These are phyloP conservation scores for Solea solea DNA, from an alignment of 2,113 vertebrate genomes.

Conservation along the genomic window DNA sequence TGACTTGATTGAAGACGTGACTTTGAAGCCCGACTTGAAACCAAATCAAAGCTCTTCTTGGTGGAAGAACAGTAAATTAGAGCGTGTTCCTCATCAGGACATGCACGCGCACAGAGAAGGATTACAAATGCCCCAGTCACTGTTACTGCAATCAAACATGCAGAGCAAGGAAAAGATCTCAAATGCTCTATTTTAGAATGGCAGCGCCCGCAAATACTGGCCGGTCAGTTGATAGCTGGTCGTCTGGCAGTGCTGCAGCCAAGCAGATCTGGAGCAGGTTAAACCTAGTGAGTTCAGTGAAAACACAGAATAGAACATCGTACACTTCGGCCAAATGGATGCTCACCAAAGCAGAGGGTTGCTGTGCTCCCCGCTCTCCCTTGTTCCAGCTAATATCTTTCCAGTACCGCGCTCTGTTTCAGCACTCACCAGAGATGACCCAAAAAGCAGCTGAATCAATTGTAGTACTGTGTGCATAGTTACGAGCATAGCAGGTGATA, in stretches of 20 bases:
- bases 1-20: constrained; percentile 39
- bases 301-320: constrained; percentile 16
- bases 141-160: constrained; percentile 17
- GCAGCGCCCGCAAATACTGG: constrained; percentile 39
- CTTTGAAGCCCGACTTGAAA: constrained; percentile 44
- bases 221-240: constrained; percentile 30
- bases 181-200: constrained; percentile 55
- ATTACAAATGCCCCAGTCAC: constrained; percentile 9
- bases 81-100: constrained; percentile 50
- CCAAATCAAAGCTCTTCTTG: constrained; percentile 26
- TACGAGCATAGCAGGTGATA: background rate
- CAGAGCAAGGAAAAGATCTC: constrained; percentile 29
- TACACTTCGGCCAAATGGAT: constrained; percentile 8
- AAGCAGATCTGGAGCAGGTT: constrained; percentile 28
- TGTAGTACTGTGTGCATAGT: background rate
- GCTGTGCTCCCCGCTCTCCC: background rate
- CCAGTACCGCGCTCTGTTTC: background rate
- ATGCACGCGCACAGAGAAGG: constrained; percentile 8
- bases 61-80: constrained; percentile 39
- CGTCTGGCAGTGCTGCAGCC: constrained; percentile 29
- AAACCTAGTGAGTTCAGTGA: constrained; percentile 21
- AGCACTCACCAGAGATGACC: background rate
- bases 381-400: background rate
- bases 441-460: background rate
- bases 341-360: constrained; percentile 15